phyloP scores from a whole-genome alignment of 2,113 vertebrate species.

The Antennarius striatus region DNA sequence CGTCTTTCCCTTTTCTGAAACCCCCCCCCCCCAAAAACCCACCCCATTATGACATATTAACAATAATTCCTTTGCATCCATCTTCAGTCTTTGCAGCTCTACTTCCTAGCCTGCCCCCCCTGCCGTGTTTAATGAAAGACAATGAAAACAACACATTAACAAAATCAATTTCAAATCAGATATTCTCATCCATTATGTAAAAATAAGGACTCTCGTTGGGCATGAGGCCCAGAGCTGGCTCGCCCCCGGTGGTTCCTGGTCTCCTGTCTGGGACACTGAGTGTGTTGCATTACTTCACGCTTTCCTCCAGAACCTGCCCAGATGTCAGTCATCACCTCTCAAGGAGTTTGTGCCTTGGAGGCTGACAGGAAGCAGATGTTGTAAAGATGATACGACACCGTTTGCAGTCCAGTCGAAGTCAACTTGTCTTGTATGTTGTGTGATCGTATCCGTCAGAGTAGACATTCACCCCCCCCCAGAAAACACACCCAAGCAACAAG shows the following conservation, averaged over 20 bases:
- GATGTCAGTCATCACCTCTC: conserved; percentile 58
- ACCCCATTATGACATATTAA: background rate
- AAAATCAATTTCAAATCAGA: background rate
- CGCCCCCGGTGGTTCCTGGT: background rate
- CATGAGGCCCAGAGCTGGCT: conserved; percentile 7
- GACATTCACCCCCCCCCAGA: too few relatives aligned
- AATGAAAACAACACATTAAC: background rate
- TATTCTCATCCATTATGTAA: conserved; percentile 1
- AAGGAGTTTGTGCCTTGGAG: conserved; percentile 15
- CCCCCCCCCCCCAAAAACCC: too few relatives aligned
- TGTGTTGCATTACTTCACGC: conserved; percentile 7
- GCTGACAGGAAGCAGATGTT: conserved; percentile 36
- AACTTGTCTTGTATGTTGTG: too few relatives aligned
- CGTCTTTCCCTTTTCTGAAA: too few relatives aligned
- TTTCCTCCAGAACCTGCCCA: conserved; percentile 31
- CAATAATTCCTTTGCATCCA: background rate
- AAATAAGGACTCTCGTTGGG: background rate
- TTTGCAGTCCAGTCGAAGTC: background rate
- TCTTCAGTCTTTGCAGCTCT: background rate
- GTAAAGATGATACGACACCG: conserved; percentile 12
- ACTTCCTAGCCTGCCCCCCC: too few relatives aligned
- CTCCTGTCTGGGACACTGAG: conserved; percentile 29
- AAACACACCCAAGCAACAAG: too few relatives aligned
- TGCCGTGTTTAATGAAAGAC: background rate
- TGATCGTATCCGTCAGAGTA: too few relatives aligned